Evolutionary conservation across 2,113 vertebrate species (phyloP).

Genomic region (Oncorhynchus masou): DNA sequence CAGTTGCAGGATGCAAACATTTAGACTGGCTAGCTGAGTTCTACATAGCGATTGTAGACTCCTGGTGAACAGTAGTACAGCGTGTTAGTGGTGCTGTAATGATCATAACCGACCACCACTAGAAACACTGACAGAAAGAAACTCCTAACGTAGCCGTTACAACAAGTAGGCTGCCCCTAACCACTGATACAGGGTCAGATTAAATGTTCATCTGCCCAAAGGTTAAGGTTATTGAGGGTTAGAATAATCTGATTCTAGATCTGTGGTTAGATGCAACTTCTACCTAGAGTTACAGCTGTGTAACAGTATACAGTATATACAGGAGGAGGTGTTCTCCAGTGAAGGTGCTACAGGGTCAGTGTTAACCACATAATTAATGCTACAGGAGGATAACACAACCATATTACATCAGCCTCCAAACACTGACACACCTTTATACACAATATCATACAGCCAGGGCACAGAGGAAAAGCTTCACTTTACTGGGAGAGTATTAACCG

Average conservation of each 20-base stretch:
- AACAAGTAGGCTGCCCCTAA: slow-evolving; percentile 30
- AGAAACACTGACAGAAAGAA: too few relatives aligned
- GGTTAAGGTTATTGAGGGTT: too few relatives aligned
- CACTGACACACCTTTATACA: slow-evolving; percentile 32
- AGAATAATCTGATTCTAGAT: too few relatives aligned
- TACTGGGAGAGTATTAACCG: slow-evolving; percentile 4
- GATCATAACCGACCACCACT: too few relatives aligned
- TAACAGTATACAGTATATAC: slow-evolving; percentile 14
- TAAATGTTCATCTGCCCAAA: not conserved
- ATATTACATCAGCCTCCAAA: not conserved
- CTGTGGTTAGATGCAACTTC: too few relatives aligned
- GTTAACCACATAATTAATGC: not conserved
- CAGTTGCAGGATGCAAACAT: slow-evolving; percentile 13
- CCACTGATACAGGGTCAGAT: not conserved
- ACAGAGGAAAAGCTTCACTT: not conserved
- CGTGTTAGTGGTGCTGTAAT: too few relatives aligned
- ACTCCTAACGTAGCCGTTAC: slow-evolving; percentile 15
- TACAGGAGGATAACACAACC: not conserved
- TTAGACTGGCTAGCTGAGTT: not conserved
- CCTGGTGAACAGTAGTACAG: too few relatives aligned
- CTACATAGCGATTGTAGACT: too few relatives aligned
- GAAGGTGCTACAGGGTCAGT: slow-evolving; percentile 41
- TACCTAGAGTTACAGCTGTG: slow-evolving; percentile 11
- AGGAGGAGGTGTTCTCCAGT: slow-evolving; percentile 27
- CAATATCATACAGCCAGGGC: slow-evolving; percentile 25